Evolutionary conservation across 2,113 vertebrate species (phyloP).

Genomic region (Mobula hypostoma): DNA sequence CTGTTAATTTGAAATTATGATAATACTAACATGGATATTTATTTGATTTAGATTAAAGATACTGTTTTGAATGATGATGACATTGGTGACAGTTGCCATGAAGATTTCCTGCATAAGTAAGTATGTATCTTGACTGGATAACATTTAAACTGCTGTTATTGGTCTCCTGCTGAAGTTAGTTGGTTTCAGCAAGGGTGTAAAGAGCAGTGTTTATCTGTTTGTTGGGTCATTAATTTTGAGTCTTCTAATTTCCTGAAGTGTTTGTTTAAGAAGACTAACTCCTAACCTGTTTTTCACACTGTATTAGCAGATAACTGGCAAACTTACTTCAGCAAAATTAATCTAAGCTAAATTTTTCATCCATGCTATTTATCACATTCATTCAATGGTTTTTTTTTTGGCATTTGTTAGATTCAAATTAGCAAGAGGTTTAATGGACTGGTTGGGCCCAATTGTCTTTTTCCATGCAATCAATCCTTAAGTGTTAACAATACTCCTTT

Average conservation of each 20-base stretch:
- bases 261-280: not conserved
- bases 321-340: not conserved
- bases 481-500: too few relatives aligned
- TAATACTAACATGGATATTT: constrained; percentile 16
- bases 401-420: too few relatives aligned
- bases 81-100: constrained; percentile 93
- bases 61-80: constrained; percentile 88
- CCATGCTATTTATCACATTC: too few relatives aligned
- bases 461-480: not conserved
- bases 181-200: not conserved
- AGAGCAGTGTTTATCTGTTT: not conserved
- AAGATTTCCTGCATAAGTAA: constrained; percentile 95
- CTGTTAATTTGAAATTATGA: not conserved
- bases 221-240: not conserved
- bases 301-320: not conserved
- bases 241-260: not conserved
- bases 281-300: not conserved
- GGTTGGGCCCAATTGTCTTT: not conserved
- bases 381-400: too few relatives aligned
- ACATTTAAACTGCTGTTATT: not conserved
- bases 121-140: constrained; percentile 40
- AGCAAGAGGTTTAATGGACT: too few relatives aligned
- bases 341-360: not conserved
- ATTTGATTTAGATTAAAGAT: constrained; percentile 72
- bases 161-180: not conserved